phyloP scores from a whole-genome alignment of 1,140 invertebrate species.

The Musca domestica region DNA sequence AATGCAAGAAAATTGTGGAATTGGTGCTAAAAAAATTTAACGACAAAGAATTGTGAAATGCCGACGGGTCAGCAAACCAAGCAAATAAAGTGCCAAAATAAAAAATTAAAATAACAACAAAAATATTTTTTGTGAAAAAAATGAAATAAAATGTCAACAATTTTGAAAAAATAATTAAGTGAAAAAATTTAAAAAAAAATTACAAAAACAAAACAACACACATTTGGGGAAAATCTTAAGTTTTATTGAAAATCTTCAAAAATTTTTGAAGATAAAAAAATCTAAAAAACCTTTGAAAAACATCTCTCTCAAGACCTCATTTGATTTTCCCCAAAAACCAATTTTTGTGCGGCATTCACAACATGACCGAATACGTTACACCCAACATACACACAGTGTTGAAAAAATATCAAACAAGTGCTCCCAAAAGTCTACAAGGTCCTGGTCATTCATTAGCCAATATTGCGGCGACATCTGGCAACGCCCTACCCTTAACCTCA shows the following conservation, averaged over 20 bases:
- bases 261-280: conserved; percentile 2
- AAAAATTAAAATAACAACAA: conserved; percentile 5
- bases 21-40: conserved; percentile 9
- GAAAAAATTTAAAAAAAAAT: too few species aligned
- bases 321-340: not conserved
- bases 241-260: conserved; percentile 7
- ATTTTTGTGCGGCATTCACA: conserved; percentile 14
- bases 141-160: not conserved
- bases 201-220: too few species aligned
- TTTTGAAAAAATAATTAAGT: too few species aligned
- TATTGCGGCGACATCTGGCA: conserved; percentile 54
- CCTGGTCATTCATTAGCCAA: conserved; percentile 59
- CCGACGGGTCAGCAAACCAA: conserved; percentile 6
- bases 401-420: conserved; percentile 88
- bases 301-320: too few species aligned
- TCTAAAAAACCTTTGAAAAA: too few species aligned
- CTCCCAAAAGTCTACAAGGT: conserved; percentile 86
- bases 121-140: conserved; percentile 10
- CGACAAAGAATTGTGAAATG: not conserved
- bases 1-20: not conserved
- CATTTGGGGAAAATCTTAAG: too few species aligned
- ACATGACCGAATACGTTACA: conserved; percentile 70
- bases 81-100: conserved; percentile 14
- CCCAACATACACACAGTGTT: conserved; percentile 88
- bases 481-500: conserved; percentile 30